A percentile compares a stretch with the other conserved stretches of the same genome.
Evolutionary conservation across 2,797 vertebrate species (phyloP).

Genomic region (Phataginus tetradactyla): DNA sequence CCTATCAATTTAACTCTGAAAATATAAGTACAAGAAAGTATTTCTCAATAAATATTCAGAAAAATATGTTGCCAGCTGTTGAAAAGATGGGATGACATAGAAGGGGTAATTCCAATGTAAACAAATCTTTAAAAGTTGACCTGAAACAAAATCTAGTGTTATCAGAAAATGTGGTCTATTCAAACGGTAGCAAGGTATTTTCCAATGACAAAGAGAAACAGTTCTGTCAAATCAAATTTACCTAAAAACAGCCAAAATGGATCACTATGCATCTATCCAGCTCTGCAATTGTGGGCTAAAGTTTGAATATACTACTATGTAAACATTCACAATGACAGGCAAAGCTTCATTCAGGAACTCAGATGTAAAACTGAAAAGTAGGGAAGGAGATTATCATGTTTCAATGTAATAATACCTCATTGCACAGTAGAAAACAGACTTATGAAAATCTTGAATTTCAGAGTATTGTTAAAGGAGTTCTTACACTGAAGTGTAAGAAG

Average conservation of each 20-base stretch:
- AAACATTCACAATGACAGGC: conserved; percentile 15
- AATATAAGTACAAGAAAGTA: background rate
- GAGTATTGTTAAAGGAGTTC: background rate
- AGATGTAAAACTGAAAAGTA: conserved; percentile 10
- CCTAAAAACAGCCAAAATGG: conserved; percentile 5
- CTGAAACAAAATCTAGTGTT: conserved; percentile 48
- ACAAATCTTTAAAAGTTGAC: background rate
- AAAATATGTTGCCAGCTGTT: background rate
- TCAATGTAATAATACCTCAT: background rate
- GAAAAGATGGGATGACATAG: conserved; percentile 24
- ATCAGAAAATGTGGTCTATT: conserved; percentile 25
- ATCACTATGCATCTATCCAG: background rate
- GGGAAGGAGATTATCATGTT: background rate
- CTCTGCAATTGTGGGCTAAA: background rate
- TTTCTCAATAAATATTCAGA: background rate
- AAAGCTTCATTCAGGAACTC: conserved; percentile 38
- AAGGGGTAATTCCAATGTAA: conserved; percentile 15
- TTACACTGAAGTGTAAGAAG: background rate
- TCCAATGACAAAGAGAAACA: conserved; percentile 29
- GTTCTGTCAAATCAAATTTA: conserved; percentile 38
- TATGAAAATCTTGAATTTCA: conserved; percentile 44
- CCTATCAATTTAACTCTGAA: conserved; percentile 25
- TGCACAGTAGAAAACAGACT: background rate
- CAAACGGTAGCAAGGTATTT: background rate
- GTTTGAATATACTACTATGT: background rate